Evolutionary conservation across 2,113 vertebrate genomes (phyloP), one percentile per base, ranked within the genome.

Genomic region (Pangasianodon gigas): DNA sequence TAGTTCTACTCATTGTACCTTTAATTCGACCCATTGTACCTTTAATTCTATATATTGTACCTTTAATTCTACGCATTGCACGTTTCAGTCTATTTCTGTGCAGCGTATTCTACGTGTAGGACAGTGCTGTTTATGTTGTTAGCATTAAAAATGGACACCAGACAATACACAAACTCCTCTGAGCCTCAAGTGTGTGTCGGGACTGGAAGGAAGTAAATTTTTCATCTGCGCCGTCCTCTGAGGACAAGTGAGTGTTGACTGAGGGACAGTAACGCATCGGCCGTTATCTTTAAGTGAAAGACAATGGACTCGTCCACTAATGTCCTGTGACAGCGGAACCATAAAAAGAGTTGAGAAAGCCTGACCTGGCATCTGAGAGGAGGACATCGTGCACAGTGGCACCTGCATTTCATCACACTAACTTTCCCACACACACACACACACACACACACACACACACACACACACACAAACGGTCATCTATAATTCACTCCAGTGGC

Each of bases 401-500:
- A 95, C 94, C 94, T 93, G 92, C 91, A 94, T 88, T 92, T 91
- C 86, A 89, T 86, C 90, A 87, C 79, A 85, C 84, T 44, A 21
- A 88, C 89, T 8, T 74, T 65, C 84, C 65, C 91, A 84, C 81
- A 91, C 92, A 87, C 93, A 91, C 51, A 86, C 87, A 90, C 88
- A 91, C 89, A 92, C 71, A 85, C 88, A 84, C 86, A 81, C 89
- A 86, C 87, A 87, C 87, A 91, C 88, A 77, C 88, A 86, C 89
- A 79, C 74, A 75, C 80, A 51, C 82, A 86, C 91, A 83, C 58
- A 89, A 90, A 86, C 52, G 83, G 91, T 94, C 94, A 96, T 96
- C 92, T 93, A 96, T 95, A 95, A 96, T 96, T 96, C 93, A 96
- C 93, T 90, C 83, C 93, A 79, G 65, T 92, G 94, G 92, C 89